A percentile compares a stretch with the other conserved stretches of the same genome.
phyloP scores from a whole-genome alignment of 2,113 vertebrate species.

The Poeciliopsis prolifica region DNA sequence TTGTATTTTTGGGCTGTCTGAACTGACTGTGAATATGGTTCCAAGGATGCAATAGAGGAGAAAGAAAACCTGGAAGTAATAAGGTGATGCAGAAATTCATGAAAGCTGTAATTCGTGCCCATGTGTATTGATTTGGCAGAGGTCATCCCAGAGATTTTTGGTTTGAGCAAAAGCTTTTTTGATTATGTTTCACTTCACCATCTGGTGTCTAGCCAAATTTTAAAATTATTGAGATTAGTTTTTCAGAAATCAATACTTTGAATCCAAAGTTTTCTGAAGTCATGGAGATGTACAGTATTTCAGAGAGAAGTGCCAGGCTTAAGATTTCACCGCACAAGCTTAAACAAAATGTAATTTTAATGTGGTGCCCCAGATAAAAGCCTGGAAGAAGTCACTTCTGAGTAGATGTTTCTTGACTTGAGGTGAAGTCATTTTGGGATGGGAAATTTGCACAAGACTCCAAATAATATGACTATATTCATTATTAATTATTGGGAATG shows the following conservation, averaged over 20 bases:
- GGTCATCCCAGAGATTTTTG: neutral
- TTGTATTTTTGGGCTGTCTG: neutral
- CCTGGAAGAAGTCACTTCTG: neutral
- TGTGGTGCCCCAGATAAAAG: conserved; percentile 11
- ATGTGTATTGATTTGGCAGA: neutral
- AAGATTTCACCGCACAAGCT: conserved; percentile 13
- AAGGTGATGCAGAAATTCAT: neutral
- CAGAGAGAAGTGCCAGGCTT: conserved; percentile 5
- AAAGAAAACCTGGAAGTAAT: neutral
- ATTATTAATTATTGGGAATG: conserved; percentile 17
- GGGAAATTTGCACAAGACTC: conserved; percentile 6
- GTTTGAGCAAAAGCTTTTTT: neutral
- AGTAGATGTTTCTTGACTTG: neutral
- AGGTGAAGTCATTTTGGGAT: conserved; percentile 19
- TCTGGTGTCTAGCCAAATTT: neutral
- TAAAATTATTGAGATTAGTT: neutral
- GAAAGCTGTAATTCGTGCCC: neutral
- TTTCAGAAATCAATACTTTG: conserved; percentile 3
- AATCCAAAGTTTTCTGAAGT: conserved; percentile 5
- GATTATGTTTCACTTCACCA: neutral
- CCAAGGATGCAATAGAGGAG: neutral
- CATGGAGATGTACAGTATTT: neutral
- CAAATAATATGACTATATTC: conserved; percentile 19
- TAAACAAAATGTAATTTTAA: conserved; percentile 31
- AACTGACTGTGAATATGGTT: neutral